Base-by-base conservation (phyloP, 2,797 vertebrate species). In the Macroramphosus scolopax region DNA sequence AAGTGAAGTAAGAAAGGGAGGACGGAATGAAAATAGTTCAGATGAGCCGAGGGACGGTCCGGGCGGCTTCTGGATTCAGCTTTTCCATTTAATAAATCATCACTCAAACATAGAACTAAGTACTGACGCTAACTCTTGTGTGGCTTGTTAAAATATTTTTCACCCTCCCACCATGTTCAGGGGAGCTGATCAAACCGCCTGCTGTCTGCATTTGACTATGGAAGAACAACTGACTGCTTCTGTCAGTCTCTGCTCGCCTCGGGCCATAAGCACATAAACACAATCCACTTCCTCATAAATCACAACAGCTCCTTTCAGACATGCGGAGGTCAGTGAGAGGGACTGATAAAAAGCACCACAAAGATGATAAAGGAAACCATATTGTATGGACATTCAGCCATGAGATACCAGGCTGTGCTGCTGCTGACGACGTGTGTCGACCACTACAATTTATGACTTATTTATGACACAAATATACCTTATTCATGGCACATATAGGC, bases 1-100 rank as follows among this genome's bases (percentile, higher is more conserved):
- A 79, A 80, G 57, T 55, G 68, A 77, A 81, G 75, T 73, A 73
- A 70, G 62, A 43, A 65, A 64, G 25, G 18, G 33, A 65, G 22
- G 15, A 45, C 3, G 47, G 32, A 34, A 43, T 28, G 46, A 68
- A 84, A 84, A 32, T 64, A 84, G 81, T 80, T 71, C 78, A 79
- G 61, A 81, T 8, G 49, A 56, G 61, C 65, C 24, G 25, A 47
- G 52, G 59, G 64, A 75, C 6, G 16, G 38, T 11, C 39, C 45
- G 38, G 25, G 58, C 50, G 64, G 59, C 38, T 57, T 14, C 3
- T 17, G 34, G 36, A 61, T 59, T 55, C 46, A 51, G 42, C 52
- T 57, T 29, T 77, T 63, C 69, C 53, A 46, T 81, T 85, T 64
- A 72, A 72, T 87, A 68, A 81, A 80, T 72, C 57, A 72, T 66